phyloP scores from a whole-genome alignment of 2,797 vertebrate species.

The Phyllotis vaccarum region DNA sequence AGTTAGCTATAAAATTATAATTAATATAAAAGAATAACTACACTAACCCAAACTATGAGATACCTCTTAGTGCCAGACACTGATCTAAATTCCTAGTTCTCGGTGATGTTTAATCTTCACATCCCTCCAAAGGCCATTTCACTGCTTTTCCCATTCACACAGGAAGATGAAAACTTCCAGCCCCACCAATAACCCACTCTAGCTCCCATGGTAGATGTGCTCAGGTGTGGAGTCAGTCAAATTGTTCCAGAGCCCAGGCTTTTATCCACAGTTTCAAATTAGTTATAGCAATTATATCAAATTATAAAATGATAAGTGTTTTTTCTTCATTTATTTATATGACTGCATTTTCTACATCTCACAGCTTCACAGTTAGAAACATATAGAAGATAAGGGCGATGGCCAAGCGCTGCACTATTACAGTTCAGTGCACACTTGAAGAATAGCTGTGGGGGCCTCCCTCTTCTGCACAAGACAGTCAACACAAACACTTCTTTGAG shows the following conservation, averaged over 20 bases:
- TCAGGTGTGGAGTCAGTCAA: not conserved
- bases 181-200: not conserved
- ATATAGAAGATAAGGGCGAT: conserved; percentile 3
- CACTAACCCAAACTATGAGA: not conserved
- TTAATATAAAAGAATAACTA: not conserved
- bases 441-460: not conserved
- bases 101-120: not conserved
- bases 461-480: not conserved
- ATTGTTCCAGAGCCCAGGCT: not conserved
- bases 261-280: not conserved
- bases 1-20: not conserved
- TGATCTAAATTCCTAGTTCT: not conserved
- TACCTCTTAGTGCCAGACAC: not conserved
- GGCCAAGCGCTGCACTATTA: not conserved
- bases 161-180: not conserved
- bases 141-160: not conserved
- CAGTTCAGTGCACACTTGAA: not conserved
- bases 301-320: not conserved
- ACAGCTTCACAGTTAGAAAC: not conserved
- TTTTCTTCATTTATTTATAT: not conserved
- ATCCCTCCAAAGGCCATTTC: not conserved
- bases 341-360: not conserved
- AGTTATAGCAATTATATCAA: not conserved
- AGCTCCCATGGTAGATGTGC: not conserved
- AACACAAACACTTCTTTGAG: not conserved